phyloP scores from a whole-genome alignment of 1,140 invertebrate species.

The Diachasma alloeum region DNA sequence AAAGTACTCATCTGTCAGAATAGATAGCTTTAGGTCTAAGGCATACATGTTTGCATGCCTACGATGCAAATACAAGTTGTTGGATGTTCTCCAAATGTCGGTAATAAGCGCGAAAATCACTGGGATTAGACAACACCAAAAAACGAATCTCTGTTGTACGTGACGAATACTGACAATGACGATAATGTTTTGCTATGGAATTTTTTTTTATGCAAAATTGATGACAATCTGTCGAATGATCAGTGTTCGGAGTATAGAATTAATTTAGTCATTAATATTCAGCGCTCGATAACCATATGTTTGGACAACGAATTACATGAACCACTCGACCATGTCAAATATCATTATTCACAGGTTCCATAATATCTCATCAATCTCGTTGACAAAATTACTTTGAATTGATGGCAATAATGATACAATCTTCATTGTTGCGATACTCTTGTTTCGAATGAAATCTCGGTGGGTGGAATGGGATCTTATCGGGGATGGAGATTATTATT shows the following conservation, averaged over 20 bases:
- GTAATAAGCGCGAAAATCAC: background rate
- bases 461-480: too few relatives aligned
- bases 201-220: background rate
- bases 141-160: background rate
- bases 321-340: constrained; percentile 17
- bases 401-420: background rate
- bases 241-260: background rate
- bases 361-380: constrained; percentile 6
- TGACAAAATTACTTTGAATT: constrained; percentile 4
- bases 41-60: background rate
- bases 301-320: constrained; percentile 17
- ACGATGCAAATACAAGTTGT: background rate
- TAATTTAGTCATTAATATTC: constrained; percentile 4
- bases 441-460: background rate
- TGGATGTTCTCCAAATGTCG: constrained; percentile 6
- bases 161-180: background rate
- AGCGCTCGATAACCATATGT: background rate
- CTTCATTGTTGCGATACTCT: background rate
- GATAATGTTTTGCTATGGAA: background rate
- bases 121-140: background rate
- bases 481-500: too few relatives aligned
- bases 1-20: constrained; percentile 3
- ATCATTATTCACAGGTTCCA: constrained; percentile 14
- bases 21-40: background rate
- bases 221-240: background rate